These are phyloP conservation scores for Sandelia bainsii DNA, from an alignment of 2,797 vertebrate species.

Conservation along the genomic window DNA sequence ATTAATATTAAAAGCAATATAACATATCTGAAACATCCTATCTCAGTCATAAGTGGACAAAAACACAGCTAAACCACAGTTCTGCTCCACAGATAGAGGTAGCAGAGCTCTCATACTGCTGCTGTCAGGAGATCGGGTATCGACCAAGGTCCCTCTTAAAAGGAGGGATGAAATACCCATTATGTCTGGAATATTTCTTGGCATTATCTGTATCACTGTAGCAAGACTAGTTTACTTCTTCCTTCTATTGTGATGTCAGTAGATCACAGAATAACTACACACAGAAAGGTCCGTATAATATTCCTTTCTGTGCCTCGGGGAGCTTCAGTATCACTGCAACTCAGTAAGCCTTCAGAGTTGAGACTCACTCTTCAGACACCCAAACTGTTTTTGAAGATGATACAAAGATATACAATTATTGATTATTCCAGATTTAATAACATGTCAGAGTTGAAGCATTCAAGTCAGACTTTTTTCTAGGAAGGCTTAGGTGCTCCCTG, in stretches of 20 bases:
- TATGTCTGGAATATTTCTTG: constrained; percentile 3
- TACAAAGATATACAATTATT: constrained; percentile 54
- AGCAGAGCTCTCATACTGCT: neutral
- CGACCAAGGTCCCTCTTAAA: constrained; percentile 15
- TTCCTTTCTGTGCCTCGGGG: constrained; percentile 27
- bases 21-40: constrained; percentile 27
- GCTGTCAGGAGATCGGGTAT: constrained; percentile 24
- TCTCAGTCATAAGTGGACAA: constrained; percentile 21
- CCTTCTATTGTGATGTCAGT: constrained; percentile 17
- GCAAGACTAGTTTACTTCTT: constrained; percentile 19
- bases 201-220: neutral
- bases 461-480: constrained; percentile 4
- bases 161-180: constrained; percentile 15
- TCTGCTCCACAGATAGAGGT: constrained; percentile 27
- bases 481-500: too few relatives aligned
- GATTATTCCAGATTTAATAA: constrained; percentile 64
- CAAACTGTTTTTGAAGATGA: constrained; percentile 36
- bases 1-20: constrained; percentile 47
- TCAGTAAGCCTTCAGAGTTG: constrained; percentile 34
- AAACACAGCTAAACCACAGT: constrained; percentile 15
- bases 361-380: constrained; percentile 43
- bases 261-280: constrained; percentile 45
- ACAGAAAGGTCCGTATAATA: constrained; percentile 24
- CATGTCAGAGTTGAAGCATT: constrained; percentile 35
- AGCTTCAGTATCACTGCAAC: constrained; percentile 35